Conservation (phyloP, 2,888 invertebrate genomes). For the Vanessa cardui region DNA sequence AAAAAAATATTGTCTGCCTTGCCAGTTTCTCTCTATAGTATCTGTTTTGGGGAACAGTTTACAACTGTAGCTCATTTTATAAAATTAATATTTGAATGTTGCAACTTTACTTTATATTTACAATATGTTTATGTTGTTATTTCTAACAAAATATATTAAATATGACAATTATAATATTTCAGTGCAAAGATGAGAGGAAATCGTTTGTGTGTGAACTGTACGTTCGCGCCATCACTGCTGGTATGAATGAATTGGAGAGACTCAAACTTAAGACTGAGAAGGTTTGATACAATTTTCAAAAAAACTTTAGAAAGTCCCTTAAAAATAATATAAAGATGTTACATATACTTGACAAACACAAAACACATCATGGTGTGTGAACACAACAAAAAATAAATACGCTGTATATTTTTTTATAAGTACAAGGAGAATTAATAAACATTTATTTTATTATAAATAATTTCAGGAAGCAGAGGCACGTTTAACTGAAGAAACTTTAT, state of each 20-base stretch:
- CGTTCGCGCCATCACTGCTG: constrained; percentile 88
- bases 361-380: too few relatives aligned
- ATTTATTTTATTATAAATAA: not conserved
- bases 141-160: not conserved
- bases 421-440: not conserved
- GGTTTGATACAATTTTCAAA: constrained; percentile 49
- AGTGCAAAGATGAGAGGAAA: constrained; percentile 82
- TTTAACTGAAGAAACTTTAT: constrained; percentile 75
- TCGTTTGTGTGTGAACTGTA: constrained; percentile 88
- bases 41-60: too few relatives aligned
- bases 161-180: constrained; percentile 47
- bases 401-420: not conserved
- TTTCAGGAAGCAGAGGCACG: constrained; percentile 81
- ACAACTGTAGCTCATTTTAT: too few relatives aligned
- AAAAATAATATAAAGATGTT: not conserved
- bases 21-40: too few relatives aligned
- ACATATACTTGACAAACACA: too few relatives aligned
- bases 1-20: too few relatives aligned
- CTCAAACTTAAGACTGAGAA: constrained; percentile 82
- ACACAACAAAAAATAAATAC: too few relatives aligned
- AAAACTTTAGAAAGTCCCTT: not conserved
- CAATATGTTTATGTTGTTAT: not conserved
- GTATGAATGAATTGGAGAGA: constrained; percentile 89
- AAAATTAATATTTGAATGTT: too few relatives aligned
- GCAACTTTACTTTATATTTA: too few relatives aligned